Percentiles rank a stretch among this genome's conserved stretches.
Conservation (phyloP, 2,888 invertebrate genomes). For the Antheraea assamensis region DNA sequence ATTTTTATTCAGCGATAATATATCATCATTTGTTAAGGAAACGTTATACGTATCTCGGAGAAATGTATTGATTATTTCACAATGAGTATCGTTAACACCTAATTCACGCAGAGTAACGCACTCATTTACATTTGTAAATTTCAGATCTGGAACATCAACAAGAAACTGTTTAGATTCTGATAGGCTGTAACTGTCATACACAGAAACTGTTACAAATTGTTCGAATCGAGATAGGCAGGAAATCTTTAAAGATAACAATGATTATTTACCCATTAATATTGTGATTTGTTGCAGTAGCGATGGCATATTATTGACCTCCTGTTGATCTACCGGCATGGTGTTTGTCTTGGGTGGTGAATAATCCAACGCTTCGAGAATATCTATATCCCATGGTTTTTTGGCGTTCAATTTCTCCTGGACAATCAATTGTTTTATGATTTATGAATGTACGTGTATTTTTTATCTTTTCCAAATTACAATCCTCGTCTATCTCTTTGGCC, state of each 20-base stretch:
- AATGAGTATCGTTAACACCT: conserved; percentile 10
- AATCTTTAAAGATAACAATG: background rate
- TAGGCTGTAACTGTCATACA: background rate
- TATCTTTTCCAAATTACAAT: background rate
- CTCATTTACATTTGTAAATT: background rate
- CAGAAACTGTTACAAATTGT: background rate
- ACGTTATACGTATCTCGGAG: conserved; percentile 8
- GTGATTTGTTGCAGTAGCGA: background rate
- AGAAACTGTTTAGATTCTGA: background rate
- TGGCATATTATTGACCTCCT: background rate
- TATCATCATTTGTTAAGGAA: conserved; percentile 4
- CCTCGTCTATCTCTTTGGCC: too few relatives aligned
- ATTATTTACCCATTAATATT: conserved; percentile 6
- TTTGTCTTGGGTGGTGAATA: background rate
- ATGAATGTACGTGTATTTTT: background rate
- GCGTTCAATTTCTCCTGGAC: background rate
- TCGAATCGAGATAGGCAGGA: background rate
- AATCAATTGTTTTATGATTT: background rate
- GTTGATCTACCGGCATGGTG: background rate
- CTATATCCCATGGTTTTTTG: background rate
- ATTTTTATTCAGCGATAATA: conserved; percentile 4
- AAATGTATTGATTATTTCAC: background rate
- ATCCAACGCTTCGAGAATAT: conserved; percentile 6
- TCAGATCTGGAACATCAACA: background rate
- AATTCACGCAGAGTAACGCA: conserved; percentile 4